Evolutionary conservation across 2,888 invertebrate species (phyloP), one percentile per base, ranked within the genome.

Genomic region (Netelia melanura): DNA sequence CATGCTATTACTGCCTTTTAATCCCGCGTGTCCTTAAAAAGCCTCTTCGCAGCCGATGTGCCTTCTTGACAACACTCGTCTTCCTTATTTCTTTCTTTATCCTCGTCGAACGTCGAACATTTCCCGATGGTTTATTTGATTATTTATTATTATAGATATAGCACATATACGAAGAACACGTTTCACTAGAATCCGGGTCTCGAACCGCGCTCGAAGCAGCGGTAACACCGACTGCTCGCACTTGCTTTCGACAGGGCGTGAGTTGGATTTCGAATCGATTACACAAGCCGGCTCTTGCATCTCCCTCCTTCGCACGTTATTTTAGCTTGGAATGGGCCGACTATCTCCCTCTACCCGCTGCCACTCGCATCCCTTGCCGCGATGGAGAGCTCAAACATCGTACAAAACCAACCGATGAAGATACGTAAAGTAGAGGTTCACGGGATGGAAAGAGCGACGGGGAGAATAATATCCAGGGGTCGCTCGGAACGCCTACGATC

Each of bases 191-290:
- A 76, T 43, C 54, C 64, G 80, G 61, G 71, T 83, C 83, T 85
- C 38, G 38, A 38, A 86, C 86, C 86, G 79, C 87, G 87, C 87
- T 84, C 88, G 84, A 84, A 89, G 90, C 89, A 89, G 89, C 89
- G 87, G 87, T 90, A 89, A 87, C 89, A 91, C 90, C 87, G 89
- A 92, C 92, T 92, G 90, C 83, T 74, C 71, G 56, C 67, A 61
- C 62, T 77, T 82, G 84, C 81, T 82, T 64, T 78, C 71, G 88
- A 86, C 86, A 88, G 90, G 89, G 91, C 90, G 91, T 90, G 92
- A 90, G 91, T 91, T 91, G 90, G 90, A 91, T 90, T 90, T 90
- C 89, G 88, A 92, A 92, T 93, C 92, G 92, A 93, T 93, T 90
- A 89, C 88, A 86, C 86, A 48, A 72, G 80, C 85, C 85, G 82